Evolutionary conservation across 1,140 invertebrate genomes (phyloP).

Genomic region (Aphaenogaster ashmeadi): DNA sequence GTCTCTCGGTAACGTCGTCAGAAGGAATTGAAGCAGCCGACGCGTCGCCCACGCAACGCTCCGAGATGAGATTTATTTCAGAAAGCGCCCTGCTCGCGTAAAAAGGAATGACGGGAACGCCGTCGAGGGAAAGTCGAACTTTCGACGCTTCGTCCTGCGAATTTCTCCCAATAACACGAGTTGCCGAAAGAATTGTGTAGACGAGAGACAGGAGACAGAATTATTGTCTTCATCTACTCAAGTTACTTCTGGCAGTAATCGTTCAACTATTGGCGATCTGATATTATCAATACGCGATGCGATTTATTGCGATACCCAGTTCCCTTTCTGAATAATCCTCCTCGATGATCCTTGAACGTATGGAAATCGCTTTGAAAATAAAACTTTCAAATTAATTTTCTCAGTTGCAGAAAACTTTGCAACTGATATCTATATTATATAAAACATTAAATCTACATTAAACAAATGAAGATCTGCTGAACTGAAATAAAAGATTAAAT

Average conservation of each 20-base stretch:
- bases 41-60: conserved; percentile 64
- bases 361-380: conserved; percentile 10
- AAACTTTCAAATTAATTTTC: conserved; percentile 17
- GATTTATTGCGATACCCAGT: neutral
- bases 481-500: neutral
- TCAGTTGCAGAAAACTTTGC: neutral
- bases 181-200: conserved; percentile 19
- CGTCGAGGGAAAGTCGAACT: conserved; percentile 28
- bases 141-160: conserved; percentile 29
- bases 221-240: conserved; percentile 29
- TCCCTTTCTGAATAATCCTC: neutral
- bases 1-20: conserved; percentile 54
- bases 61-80: conserved; percentile 58
- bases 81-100: conserved; percentile 37
- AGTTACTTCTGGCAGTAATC: neutral
- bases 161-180: conserved; percentile 34
- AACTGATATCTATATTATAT: neutral
- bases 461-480: neutral
- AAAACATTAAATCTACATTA: conserved; percentile 6
- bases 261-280: neutral
- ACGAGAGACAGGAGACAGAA: conserved; percentile 10
- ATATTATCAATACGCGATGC: neutral
- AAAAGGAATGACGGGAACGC: conserved; percentile 45
- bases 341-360: neutral
- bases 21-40: conserved; percentile 65